Evolutionary conservation across 2,113 vertebrate genomes (phyloP).

Genomic region (Pipa parva): DNA sequence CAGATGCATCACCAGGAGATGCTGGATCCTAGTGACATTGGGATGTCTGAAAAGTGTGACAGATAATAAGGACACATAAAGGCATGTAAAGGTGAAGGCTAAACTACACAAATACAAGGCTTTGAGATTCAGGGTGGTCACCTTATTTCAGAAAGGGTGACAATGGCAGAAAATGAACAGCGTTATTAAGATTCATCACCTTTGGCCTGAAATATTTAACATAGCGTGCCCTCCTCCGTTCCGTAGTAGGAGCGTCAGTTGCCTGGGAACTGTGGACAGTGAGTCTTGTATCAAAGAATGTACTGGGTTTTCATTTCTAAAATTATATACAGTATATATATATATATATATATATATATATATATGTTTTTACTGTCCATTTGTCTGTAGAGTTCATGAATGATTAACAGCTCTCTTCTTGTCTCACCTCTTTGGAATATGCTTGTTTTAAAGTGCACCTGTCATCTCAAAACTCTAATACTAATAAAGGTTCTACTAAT

Average conservation of each 20-base stretch:
- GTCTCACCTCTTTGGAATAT: too few relatives aligned
- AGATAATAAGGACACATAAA: neutral
- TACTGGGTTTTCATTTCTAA: too few relatives aligned
- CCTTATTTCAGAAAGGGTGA: neutral
- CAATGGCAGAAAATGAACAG: neutral
- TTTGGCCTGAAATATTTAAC: neutral
- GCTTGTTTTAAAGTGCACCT: too few relatives aligned
- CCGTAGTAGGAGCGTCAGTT: neutral
- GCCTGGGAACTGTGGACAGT: too few relatives aligned
- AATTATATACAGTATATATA: too few relatives aligned
- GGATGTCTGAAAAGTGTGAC: conserved; percentile 10
- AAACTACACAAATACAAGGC: neutral
- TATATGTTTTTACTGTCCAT: too few relatives aligned
- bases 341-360: too few relatives aligned
- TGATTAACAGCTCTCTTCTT: too few relatives aligned
- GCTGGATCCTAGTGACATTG: conserved; percentile 8
- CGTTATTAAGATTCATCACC: neutral
- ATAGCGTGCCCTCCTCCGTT: neutral
- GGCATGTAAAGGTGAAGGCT: neutral
- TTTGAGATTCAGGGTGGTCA: neutral
- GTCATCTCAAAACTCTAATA: too few relatives aligned
- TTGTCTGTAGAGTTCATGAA: too few relatives aligned
- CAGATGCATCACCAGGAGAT: neutral
- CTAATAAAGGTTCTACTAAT: too few relatives aligned
- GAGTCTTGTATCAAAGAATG: too few relatives aligned